These are phyloP conservation scores for Ophion slaviceki DNA, from an alignment of 2,888 invertebrate species.

Conservation along the genomic window DNA sequence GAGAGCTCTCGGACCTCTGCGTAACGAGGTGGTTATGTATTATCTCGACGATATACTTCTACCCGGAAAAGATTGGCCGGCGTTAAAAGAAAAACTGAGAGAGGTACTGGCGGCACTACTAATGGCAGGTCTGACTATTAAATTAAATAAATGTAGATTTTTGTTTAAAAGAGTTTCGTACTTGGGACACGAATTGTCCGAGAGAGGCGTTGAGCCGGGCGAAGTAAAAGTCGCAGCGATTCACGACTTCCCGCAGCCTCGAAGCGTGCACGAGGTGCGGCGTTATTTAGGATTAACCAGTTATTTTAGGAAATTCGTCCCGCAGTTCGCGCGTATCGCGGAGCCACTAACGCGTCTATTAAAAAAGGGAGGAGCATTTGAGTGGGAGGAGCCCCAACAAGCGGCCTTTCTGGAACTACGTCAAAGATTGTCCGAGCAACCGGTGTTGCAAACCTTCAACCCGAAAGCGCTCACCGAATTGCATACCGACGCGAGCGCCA, in stretches of 20 bases:
- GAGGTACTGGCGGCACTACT: background rate
- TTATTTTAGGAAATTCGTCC: too few relatives aligned
- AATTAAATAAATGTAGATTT: background rate
- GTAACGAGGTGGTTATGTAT: too few relatives aligned
- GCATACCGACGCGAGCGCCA: background rate
- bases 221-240: conserved; percentile 65
- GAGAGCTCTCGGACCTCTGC: too few relatives aligned
- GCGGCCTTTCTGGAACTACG: background rate
- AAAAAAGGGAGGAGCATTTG: background rate
- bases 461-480: conserved; percentile 17
- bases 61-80: background rate
- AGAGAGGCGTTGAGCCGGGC: conserved; percentile 51
- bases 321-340: too few relatives aligned
- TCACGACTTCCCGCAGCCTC: conserved; percentile 9
- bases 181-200: background rate
- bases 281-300: too few relatives aligned
- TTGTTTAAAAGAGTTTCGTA: background rate
- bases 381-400: conserved; percentile 1
- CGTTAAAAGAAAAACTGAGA: background rate
- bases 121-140: background rate
- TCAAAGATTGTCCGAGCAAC: background rate
- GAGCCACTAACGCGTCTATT: background rate
- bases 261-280: too few relatives aligned
- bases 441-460: conserved; percentile 30
- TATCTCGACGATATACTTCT: too few relatives aligned